A percentile compares a stretch with the other conserved stretches of the same genome.
phyloP scores from a whole-genome alignment of 2,113 vertebrate species.

The Nicator chloris region DNA sequence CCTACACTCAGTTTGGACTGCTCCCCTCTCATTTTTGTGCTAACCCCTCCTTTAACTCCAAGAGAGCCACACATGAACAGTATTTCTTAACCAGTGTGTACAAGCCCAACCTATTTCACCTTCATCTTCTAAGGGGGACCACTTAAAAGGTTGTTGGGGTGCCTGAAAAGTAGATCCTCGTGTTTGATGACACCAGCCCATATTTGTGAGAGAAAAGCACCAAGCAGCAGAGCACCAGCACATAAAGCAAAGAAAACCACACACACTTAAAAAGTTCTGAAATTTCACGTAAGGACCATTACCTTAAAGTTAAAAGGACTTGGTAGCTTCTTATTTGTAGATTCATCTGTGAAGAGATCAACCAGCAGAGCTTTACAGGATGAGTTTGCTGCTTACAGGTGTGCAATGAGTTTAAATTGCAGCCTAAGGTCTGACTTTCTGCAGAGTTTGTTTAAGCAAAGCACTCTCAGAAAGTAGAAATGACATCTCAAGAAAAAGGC shows the following conservation, averaged over 20 bases:
- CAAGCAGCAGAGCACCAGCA: background rate
- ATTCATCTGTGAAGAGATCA: conserved; percentile 78
- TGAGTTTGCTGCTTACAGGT: background rate
- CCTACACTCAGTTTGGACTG: background rate
- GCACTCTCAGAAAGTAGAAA: background rate
- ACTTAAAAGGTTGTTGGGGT: background rate
- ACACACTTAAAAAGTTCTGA: too few relatives aligned
- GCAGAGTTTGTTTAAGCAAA: background rate
- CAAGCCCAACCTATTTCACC: background rate
- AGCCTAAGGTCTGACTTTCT: background rate
- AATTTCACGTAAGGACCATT: background rate
- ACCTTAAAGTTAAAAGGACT: conserved; percentile 76
- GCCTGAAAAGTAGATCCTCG: fast-evolving
- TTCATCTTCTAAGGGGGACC: background rate
- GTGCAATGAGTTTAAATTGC: background rate
- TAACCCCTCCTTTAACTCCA: background rate
- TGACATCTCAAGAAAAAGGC: background rate
- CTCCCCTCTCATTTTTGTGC: background rate
- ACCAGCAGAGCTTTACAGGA: background rate
- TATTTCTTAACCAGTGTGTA: background rate
- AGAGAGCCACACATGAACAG: fast-evolving
- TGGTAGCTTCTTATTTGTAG: conserved; percentile 80
- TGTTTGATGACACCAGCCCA: background rate
- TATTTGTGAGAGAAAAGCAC: background rate
- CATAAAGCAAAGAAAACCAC: background rate